A percentile compares a stretch with the other conserved stretches of the same genome.
phyloP scores from a whole-genome alignment of 2,888 invertebrate genomes.

The Rhogogaster chlorosoma region DNA sequence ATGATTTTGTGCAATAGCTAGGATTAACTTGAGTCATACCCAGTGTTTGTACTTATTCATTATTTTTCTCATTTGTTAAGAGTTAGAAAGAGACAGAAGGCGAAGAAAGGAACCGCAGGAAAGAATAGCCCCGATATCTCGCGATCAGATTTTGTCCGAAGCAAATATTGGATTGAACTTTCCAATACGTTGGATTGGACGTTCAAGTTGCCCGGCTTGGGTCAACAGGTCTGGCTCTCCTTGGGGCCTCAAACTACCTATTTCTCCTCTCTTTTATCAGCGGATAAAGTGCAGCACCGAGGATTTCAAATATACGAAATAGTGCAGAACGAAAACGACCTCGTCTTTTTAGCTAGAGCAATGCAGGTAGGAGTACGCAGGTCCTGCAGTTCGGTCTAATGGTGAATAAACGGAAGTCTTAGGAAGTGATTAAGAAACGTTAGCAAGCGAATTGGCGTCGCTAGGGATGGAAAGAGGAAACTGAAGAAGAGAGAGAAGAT shows the following conservation, averaged over 20 bases:
- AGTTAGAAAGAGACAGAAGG: not conserved
- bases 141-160: slow-evolving; percentile 44
- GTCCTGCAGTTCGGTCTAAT: slow-evolving; percentile 11
- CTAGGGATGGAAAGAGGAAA: slow-evolving; percentile 21
- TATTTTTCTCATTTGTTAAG: not conserved
- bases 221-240: slow-evolving; percentile 47
- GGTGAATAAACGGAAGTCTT: slow-evolving; percentile 43
- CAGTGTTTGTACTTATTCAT: not conserved
- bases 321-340: not conserved
- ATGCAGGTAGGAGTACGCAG: not conserved
- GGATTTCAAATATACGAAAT: slow-evolving; percentile 33
- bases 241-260: not conserved
- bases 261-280: slow-evolving; percentile 32
- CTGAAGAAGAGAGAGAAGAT: not conserved
- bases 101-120: not conserved
- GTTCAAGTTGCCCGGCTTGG: slow-evolving; percentile 40
- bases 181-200: slow-evolving; percentile 47
- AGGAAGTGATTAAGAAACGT: slow-evolving; percentile 47
- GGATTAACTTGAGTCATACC: not conserved
- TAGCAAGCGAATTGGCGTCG: slow-evolving; percentile 45
- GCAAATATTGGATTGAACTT: slow-evolving; percentile 49
- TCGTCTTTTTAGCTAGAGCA: not conserved
- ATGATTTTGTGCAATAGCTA: not conserved
- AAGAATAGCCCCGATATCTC: slow-evolving; percentile 22
- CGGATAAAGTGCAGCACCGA: slow-evolving; percentile 10